phyloP scores from a whole-genome alignment of 2,888 invertebrate species.

The Lasioglossum malachurum region DNA sequence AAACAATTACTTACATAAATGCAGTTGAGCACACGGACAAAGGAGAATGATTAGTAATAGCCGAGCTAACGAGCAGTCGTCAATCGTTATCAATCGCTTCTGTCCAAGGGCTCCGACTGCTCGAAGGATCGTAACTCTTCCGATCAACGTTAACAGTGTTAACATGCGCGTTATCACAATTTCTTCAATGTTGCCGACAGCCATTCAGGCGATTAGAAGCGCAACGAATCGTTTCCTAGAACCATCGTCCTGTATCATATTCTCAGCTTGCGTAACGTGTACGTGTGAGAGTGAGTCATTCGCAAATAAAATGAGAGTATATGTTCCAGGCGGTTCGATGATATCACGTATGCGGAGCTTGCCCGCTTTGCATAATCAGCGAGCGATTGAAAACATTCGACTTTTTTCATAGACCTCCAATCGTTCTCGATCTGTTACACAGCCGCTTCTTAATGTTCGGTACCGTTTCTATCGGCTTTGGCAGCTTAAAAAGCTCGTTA shows the following conservation, averaged over 20 bases:
- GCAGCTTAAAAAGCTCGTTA: background rate
- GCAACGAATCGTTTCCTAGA: constrained; percentile 54
- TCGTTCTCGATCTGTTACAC: background rate
- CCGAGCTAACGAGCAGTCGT: background rate
- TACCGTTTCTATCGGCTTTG: background rate
- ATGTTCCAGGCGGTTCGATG: background rate
- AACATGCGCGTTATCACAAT: background rate
- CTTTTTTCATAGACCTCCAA: background rate
- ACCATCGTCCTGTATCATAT: constrained; percentile 43
- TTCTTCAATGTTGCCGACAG: background rate
- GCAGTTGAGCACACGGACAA: background rate
- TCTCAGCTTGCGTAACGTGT: constrained; percentile 51
- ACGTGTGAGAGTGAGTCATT: constrained; percentile 35
- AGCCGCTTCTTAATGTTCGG: background rate
- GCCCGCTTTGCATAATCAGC: constrained; percentile 10
- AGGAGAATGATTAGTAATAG: background rate
- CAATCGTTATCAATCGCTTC: background rate
- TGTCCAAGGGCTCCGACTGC: background rate
- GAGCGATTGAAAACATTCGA: background rate
- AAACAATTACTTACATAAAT: background rate
- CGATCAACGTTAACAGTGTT: background rate
- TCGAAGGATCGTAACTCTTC: background rate
- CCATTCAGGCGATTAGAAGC: constrained; percentile 12
- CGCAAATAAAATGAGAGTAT: constrained; percentile 34
- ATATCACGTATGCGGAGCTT: background rate